phyloP scores from a whole-genome alignment of 1,140 invertebrate genomes.

The Odontomachus brunneus region DNA sequence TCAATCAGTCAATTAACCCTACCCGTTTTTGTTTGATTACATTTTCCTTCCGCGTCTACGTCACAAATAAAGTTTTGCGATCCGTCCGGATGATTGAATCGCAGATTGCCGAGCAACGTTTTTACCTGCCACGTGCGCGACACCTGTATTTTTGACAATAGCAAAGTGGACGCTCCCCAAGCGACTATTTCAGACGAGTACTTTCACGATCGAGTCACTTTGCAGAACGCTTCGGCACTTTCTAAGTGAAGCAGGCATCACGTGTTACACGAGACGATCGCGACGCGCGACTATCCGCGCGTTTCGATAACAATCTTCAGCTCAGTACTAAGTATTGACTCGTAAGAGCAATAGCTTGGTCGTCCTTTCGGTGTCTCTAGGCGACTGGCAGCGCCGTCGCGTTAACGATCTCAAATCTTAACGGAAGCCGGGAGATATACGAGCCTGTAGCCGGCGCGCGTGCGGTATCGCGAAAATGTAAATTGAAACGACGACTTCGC shows the following conservation, averaged over 20 bases:
- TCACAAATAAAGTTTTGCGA: too few relatives aligned
- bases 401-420: constrained; percentile 37
- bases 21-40: too few relatives aligned
- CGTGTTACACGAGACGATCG: constrained; percentile 49
- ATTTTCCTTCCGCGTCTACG: too few relatives aligned
- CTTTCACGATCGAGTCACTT: too few relatives aligned
- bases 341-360: constrained; percentile 54
- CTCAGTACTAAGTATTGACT: constrained; percentile 25
- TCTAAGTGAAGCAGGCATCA: neutral
- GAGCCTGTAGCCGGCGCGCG: constrained; percentile 15
- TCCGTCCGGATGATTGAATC: too few relatives aligned
- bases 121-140: too few relatives aligned
- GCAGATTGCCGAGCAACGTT: too few relatives aligned
- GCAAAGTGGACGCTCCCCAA: constrained; percentile 5
- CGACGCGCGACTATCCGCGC: constrained; percentile 8
- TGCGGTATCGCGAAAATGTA: constrained; percentile 57
- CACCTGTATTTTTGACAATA: neutral
- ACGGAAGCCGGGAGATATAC: constrained; percentile 56
- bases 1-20: too few relatives aligned
- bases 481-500: constrained; percentile 65
- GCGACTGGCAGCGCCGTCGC: neutral
- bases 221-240: too few relatives aligned
- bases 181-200: too few relatives aligned
- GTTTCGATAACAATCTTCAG: constrained; percentile 44
- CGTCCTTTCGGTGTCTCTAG: constrained; percentile 26